These are phyloP conservation scores for Brienomyrus brachyistius DNA, from an alignment of 2,113 vertebrate genomes.

Conservation along the genomic window DNA sequence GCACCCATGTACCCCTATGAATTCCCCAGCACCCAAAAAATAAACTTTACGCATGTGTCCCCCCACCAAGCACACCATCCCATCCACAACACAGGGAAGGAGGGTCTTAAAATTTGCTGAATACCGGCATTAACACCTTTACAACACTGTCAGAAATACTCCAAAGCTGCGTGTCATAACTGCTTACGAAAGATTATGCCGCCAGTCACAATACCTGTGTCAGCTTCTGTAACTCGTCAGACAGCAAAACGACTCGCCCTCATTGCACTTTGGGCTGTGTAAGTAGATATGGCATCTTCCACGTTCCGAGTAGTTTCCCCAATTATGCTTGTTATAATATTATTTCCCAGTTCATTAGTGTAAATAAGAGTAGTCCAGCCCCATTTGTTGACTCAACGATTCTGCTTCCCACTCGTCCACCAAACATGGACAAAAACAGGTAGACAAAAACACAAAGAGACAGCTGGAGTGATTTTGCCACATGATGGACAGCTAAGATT, in stretches of 20 bases:
- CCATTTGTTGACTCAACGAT: not conserved
- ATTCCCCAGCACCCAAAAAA: not conserved
- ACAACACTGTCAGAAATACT: not conserved
- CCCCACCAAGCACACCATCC: not conserved
- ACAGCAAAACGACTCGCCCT: not conserved
- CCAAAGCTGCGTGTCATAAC: not conserved
- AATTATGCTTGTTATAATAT: not conserved
- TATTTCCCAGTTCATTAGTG: not conserved
- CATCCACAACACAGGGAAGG: not conserved
- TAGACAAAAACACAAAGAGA: not conserved
- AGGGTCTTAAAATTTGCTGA: not conserved
- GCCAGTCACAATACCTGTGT: not conserved
- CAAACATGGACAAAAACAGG: not conserved
- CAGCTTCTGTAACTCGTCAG: not conserved
- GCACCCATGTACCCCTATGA: not conserved
- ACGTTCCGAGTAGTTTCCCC: not conserved
- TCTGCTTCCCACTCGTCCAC: not conserved
- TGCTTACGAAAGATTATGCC: not conserved
- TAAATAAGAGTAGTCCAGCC: not conserved
- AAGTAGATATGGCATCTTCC: not conserved
- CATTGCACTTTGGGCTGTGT: not conserved
- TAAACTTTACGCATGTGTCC: not conserved
- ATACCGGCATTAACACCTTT: not conserved
- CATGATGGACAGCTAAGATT: slow-evolving; percentile 35
- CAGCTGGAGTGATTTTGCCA: slow-evolving; percentile 16